phyloP scores from a whole-genome alignment of 2,888 invertebrate species.

The Hirtodrosophila duncani region DNA sequence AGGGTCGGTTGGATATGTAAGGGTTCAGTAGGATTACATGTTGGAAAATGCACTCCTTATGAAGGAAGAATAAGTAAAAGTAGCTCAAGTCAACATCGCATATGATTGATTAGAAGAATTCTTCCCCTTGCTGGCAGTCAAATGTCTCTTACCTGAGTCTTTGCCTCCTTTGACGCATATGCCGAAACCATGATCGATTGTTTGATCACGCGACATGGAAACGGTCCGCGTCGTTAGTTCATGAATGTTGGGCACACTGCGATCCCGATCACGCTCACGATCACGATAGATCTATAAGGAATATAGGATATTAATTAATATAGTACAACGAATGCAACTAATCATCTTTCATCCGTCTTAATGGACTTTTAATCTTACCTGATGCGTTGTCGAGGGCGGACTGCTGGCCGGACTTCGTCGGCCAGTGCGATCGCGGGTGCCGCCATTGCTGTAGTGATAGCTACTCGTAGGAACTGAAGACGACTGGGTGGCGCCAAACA shows the following conservation, averaged over 20 bases:
- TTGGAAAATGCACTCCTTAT: no score
- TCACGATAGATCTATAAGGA: slow-evolving; percentile 80
- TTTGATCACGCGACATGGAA: slow-evolving; percentile 89
- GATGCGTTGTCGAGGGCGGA: slow-evolving; percentile 88
- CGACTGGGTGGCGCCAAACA: slow-evolving; percentile 81
- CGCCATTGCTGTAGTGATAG: slow-evolving; percentile 79
- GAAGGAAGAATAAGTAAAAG: no score
- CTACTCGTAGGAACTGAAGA: slow-evolving; percentile 79
- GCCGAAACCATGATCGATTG: slow-evolving; percentile 91
- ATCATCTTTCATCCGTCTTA: no score
- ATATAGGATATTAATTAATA: background rate
- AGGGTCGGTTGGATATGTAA: no score
- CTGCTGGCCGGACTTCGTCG: slow-evolving; percentile 85
- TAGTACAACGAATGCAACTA: background rate
- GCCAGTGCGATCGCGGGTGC: slow-evolving; percentile 76
- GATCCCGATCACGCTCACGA: slow-evolving; percentile 80
- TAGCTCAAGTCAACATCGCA: no score
- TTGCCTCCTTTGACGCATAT: slow-evolving; percentile 95
- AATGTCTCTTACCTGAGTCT: slow-evolving; percentile 90
- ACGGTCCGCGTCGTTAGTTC: slow-evolving; percentile 90
- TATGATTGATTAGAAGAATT: no score
- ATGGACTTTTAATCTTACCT: slow-evolving; percentile 79
- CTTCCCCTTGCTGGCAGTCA: no score
- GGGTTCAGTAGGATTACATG: no score
- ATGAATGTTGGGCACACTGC: slow-evolving; percentile 83